Evolutionary conservation across 2,113 vertebrate species (phyloP), one percentile per base, ranked within the genome.

Genomic region (Chitala chitala): DNA sequence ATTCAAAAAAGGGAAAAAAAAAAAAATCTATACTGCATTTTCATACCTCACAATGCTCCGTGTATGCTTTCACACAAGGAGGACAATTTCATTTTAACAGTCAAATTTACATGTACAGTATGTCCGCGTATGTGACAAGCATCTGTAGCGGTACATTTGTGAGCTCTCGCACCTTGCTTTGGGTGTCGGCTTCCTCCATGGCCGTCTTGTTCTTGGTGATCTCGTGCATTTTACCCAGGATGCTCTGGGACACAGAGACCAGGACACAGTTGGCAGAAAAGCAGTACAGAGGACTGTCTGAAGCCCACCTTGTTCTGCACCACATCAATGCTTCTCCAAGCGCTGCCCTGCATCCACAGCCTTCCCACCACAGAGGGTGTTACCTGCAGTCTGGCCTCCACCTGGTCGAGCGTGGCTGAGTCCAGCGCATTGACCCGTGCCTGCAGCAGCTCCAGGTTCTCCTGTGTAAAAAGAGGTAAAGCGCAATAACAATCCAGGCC

Each of bases 191-290:
- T 0, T 98, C 96, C 80, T 97, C 95, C 75, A 95, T 92, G 0
- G 93, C 87, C n/a, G 91, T 79, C 86, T 98, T 98, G 87, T 98
- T 92, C 84, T 98, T 98, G 70, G 94, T 94, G 0, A 98, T 95
- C 83, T 98, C 95, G 56, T 98, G 98, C 92, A 96, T 94, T 78
- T 98, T 98, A 15, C 94, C 96, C 72, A 98, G 87, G 73, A 98
- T 93, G 20, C 96, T 96, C 96, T 98, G 82, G 44, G 78, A 7
- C 24, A 26, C 15, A 15, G 59, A 9, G 13, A 74, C 3, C 31
- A 29, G 3, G 42, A 31, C 54, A 82, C 7, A 24, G 24, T 46
- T 38, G 76, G n/a, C n/a, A n/a, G n/a, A n/a, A n/a, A n/a, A n/a
- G n/a, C n/a, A n/a, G n/a, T n/a, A n/a, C n/a, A n/a, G n/a, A n/a